Evolutionary conservation across 2,113 vertebrate species (phyloP).

Genomic region (Ailurus styani): DNA sequence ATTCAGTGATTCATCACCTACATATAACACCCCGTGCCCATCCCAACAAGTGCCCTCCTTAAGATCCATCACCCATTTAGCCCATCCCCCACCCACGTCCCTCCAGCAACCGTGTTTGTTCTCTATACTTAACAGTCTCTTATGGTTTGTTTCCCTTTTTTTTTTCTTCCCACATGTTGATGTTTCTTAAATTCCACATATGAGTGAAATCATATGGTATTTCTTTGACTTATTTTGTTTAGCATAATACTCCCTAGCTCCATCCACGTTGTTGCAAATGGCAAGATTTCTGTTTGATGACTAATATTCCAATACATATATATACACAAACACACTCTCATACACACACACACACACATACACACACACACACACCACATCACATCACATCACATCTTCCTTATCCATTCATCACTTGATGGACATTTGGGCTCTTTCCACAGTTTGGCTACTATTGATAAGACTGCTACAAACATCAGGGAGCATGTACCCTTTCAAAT

Average conservation of each 20-base stretch:
- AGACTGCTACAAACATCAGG: not conserved
- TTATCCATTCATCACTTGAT: not conserved
- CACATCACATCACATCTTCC: not conserved
- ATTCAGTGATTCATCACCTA: not conserved
- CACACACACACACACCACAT: too few relatives aligned
- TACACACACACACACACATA: too few relatives aligned
- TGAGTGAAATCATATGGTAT: not conserved
- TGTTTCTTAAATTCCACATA: not conserved
- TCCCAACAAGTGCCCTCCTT: not conserved
- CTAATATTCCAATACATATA: not conserved
- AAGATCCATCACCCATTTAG: not conserved
- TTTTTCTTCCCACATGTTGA: not conserved
- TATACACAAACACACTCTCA: too few relatives aligned
- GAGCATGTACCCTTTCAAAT: not conserved
- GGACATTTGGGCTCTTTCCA: not conserved
- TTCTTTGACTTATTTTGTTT: not conserved
- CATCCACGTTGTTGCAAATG: not conserved
- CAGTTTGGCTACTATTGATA: not conserved
- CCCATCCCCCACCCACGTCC: not conserved
- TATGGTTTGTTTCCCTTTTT: not conserved
- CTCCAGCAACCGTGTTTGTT: not conserved
- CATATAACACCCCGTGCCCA: not conserved
- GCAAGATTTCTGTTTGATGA: not conserved
- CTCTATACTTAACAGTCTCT: not conserved
- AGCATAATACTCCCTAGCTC: not conserved